Conservation (phyloP, 2,797 vertebrate genomes). For the Galagoides demidoff region DNA sequence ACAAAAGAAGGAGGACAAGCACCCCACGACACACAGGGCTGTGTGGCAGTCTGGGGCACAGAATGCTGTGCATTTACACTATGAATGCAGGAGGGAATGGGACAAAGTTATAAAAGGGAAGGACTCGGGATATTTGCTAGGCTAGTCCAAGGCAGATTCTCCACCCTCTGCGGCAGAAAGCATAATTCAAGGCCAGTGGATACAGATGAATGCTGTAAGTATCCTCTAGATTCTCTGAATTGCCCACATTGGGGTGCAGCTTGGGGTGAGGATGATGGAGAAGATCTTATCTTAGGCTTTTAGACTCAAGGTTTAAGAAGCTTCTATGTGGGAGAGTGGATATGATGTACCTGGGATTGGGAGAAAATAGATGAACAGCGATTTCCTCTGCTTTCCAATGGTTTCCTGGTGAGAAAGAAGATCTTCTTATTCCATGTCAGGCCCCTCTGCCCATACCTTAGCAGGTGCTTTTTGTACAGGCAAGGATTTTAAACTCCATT, state of each 20-base stretch:
- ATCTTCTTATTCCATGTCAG: not conserved
- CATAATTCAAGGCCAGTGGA: not conserved
- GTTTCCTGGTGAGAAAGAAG: not conserved
- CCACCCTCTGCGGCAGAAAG: not conserved
- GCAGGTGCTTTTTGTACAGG: not conserved
- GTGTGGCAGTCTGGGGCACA: not conserved
- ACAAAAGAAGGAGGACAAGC: not conserved
- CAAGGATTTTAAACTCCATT: not conserved
- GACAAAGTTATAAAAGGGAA: not conserved
- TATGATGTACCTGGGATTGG: not conserved
- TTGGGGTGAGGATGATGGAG: not conserved
- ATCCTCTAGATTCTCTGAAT: not conserved
- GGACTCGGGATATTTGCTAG: not conserved
- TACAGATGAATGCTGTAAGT: not conserved
- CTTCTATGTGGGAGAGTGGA: not conserved
- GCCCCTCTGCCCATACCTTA: not conserved
- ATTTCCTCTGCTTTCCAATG: not conserved
- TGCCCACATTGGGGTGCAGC: fast-evolving
- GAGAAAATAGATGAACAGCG: not conserved
- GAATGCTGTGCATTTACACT: not conserved
- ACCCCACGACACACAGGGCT: not conserved
- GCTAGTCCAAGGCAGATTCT: not conserved
- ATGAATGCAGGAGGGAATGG: not conserved
- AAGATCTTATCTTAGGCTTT: not conserved
- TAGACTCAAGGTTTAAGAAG: not conserved